These are phyloP conservation scores for Salarias fasciatus DNA, from an alignment of 2,797 vertebrate species.

Conservation along the genomic window DNA sequence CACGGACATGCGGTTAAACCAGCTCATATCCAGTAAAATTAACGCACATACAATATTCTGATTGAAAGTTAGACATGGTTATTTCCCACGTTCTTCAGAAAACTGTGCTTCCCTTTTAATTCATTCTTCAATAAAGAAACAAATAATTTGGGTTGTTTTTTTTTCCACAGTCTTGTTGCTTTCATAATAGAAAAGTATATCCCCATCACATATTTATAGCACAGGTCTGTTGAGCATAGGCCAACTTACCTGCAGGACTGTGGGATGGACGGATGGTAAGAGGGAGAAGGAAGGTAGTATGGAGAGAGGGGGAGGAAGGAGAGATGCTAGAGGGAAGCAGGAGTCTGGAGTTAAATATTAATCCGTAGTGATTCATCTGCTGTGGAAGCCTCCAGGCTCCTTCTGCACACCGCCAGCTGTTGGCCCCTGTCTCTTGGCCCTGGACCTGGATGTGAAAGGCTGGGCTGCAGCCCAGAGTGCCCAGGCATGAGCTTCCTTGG, in stretches of 20 bases:
- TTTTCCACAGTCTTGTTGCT: not conserved
- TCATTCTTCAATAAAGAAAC: not conserved
- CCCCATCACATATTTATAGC: constrained; percentile 71
- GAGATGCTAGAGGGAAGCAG: constrained; percentile 80
- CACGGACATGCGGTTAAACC: not conserved
- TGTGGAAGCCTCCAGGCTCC: constrained; percentile 81
- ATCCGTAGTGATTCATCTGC: constrained; percentile 85
- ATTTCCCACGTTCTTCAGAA: not conserved
- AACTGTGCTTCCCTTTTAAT: not conserved
- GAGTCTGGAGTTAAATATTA: constrained; percentile 87
- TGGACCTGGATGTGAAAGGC: constrained; percentile 75
- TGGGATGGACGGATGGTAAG: constrained; percentile 60
- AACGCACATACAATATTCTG: not conserved
- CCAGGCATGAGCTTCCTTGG: constrained; percentile 79
- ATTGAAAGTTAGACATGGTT: not conserved
- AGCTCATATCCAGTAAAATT: no score
- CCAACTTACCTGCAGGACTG: constrained; percentile 70
- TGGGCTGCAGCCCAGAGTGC: constrained; percentile 79
- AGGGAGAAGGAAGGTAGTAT: constrained; percentile 54
- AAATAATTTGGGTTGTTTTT: not conserved
- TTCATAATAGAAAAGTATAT: constrained; percentile 36
- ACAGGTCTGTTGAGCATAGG: constrained; percentile 50
- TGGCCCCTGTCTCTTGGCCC: constrained; percentile 74
- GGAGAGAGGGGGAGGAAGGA: constrained; percentile 59
- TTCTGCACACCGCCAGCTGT: constrained; percentile 83